Percentiles rank a stretch among this genome's conserved stretches.
phyloP scores from a whole-genome alignment of 1,140 invertebrate genomes.

The Philotrypesis tridentata region DNA sequence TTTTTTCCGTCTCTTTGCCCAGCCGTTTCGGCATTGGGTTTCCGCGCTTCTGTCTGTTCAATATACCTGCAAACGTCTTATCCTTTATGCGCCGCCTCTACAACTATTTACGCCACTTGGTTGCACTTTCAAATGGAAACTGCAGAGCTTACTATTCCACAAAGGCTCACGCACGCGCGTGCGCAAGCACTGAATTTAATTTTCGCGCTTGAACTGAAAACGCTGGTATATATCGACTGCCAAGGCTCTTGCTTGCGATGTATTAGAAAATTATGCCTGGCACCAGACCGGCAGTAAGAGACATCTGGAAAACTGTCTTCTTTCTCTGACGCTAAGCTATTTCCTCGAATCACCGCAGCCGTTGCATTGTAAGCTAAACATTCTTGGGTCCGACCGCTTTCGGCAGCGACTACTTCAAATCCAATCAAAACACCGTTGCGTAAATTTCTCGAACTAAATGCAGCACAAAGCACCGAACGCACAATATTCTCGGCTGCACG shows the following conservation, averaged over 20 bases:
- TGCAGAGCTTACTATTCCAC: conserved; percentile 14
- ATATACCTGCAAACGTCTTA: conserved; percentile 15
- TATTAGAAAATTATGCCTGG: background rate
- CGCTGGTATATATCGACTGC: background rate
- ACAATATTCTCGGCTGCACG: background rate
- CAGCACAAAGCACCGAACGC: background rate
- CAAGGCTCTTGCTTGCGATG: background rate
- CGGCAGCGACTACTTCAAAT: no score
- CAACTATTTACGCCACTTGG: conserved; percentile 9
- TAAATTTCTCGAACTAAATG: background rate
- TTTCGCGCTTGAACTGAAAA: conserved; percentile 6
- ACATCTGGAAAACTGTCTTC: background rate
- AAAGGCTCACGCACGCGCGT: background rate
- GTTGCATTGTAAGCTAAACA: background rate
- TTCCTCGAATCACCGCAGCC: background rate
- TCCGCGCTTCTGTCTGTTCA: background rate
- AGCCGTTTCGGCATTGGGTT: background rate
- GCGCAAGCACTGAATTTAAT: background rate
- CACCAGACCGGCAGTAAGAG: background rate
- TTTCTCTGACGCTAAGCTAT: background rate
- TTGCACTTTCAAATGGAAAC: background rate
- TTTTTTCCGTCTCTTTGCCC: background rate
- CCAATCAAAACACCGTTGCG: background rate
- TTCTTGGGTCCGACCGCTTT: background rate
- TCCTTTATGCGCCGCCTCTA: background rate